Percentiles rank a stretch among this genome's conserved stretches.
These are phyloP conservation scores for Hirtodrosophila histrioides DNA, from an alignment of 2,888 invertebrate genomes.

Conservation along the genomic window DNA sequence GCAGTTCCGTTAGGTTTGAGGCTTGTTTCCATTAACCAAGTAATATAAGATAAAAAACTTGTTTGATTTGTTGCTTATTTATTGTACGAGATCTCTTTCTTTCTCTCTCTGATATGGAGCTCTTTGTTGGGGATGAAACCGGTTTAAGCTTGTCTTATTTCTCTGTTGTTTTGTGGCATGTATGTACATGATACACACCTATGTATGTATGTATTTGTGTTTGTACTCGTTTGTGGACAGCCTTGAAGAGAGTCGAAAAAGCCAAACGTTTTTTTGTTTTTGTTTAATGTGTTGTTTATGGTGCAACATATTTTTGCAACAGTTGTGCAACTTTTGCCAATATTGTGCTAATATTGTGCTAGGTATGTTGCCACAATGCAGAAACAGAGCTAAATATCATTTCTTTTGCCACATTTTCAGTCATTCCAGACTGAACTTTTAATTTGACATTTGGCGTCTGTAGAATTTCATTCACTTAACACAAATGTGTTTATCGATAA, in stretches of 20 bases:
- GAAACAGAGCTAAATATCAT: too few relatives aligned
- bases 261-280: slow-evolving; percentile 40
- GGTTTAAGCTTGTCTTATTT: slow-evolving; percentile 54
- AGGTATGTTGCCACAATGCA: too few relatives aligned
- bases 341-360: too few relatives aligned
- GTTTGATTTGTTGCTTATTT: slow-evolving; percentile 46
- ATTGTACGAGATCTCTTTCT: slow-evolving; percentile 1
- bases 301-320: too few relatives aligned
- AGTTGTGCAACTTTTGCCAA: neutral
- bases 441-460: too few relatives aligned
- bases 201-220: slow-evolving; percentile 2
- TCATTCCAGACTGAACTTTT: too few relatives aligned
- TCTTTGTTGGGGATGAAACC: slow-evolving; percentile 39
- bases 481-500: too few relatives aligned
- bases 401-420: too few relatives aligned
- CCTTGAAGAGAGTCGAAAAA: slow-evolving; percentile 70
- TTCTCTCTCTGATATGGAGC: slow-evolving; percentile 19
- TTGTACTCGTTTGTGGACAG: slow-evolving; percentile 52
- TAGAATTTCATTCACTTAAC: too few relatives aligned
- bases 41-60: slow-evolving; percentile 49
- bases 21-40: slow-evolving; percentile 25
- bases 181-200: too few relatives aligned
- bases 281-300: slow-evolving; percentile 5
- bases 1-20: neutral
- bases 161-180: slow-evolving; percentile 32